Evolutionary conservation across 2,113 vertebrate genomes (phyloP).

Genomic region (Sturnira hondurensis): DNA sequence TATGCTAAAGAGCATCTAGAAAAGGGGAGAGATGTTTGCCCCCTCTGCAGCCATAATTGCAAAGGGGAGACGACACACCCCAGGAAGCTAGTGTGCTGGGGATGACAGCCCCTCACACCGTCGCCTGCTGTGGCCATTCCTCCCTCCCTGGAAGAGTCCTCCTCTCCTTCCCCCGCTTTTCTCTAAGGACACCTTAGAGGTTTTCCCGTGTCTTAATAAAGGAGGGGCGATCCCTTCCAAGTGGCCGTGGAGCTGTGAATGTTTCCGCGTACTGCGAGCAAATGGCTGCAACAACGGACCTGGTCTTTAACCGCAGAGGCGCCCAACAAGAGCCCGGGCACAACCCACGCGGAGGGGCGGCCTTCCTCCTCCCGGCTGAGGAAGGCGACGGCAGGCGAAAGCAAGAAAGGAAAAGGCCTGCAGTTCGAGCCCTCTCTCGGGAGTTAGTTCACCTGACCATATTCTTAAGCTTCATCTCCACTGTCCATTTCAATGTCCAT

Average conservation of each 20-base stretch:
- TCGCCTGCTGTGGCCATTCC: neutral
- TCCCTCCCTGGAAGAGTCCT: neutral
- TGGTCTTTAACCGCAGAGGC: neutral
- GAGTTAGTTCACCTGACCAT: constrained; percentile 72
- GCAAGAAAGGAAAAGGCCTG: no score
- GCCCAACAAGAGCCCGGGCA: rapidly evolving
- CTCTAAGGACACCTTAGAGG: neutral
- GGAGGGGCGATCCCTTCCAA: neutral
- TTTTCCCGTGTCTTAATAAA: neutral
- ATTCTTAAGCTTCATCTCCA: constrained; percentile 80
- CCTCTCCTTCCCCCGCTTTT: neutral
- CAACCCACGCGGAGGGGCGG: rapidly evolving
- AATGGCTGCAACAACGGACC: neutral
- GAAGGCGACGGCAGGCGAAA: neutral
- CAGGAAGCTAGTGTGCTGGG: neutral
- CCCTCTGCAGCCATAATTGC: neutral
- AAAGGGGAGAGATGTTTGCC: neutral
- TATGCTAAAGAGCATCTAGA: neutral
- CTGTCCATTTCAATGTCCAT: constrained; percentile 78
- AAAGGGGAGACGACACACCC: neutral
- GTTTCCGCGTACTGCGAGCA: neutral
- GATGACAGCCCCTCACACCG: neutral
- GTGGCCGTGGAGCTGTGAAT: neutral
- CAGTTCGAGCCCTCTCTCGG: neutral
- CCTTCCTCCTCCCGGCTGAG: neutral